Evolutionary conservation across 2,888 invertebrate genomes (phyloP).

Genomic region (Watsonalla binaria): DNA sequence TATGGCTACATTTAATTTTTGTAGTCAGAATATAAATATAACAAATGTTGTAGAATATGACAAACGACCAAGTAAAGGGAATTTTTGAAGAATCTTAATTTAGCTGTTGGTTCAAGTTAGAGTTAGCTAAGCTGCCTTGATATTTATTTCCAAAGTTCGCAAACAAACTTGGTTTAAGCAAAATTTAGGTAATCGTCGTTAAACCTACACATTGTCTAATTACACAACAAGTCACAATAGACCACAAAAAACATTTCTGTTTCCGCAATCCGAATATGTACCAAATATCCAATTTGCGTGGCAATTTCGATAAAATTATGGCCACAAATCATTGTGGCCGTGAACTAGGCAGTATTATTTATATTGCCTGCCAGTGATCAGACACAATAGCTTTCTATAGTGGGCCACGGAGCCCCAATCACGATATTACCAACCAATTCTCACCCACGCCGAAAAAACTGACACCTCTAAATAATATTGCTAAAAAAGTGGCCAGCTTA

Average conservation of each 20-base stretch:
- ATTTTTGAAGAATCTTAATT: no score
- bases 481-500: conserved; percentile 5
- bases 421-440: not conserved
- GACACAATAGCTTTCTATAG: conserved; percentile 1
- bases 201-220: no score
- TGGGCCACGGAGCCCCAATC: conserved; percentile 1
- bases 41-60: no score
- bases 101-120: no score
- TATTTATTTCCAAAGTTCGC: no score
- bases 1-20: no score
- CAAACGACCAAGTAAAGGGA: no score
- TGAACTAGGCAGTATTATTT: not conserved
- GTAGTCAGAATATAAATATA: no score
- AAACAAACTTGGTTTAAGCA: no score
- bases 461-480: not conserved
- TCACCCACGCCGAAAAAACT: not conserved
- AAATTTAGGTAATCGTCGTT: no score
- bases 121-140: no score
- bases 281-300: not conserved
- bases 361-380: not conserved
- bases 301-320: not conserved
- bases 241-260: not conserved
- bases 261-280: not conserved
- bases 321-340: not conserved
- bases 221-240: not conserved